Evolutionary conservation across 2,888 invertebrate species (phyloP), one percentile per base, ranked within the genome.

Genomic region (Chouioia cunea): DNA sequence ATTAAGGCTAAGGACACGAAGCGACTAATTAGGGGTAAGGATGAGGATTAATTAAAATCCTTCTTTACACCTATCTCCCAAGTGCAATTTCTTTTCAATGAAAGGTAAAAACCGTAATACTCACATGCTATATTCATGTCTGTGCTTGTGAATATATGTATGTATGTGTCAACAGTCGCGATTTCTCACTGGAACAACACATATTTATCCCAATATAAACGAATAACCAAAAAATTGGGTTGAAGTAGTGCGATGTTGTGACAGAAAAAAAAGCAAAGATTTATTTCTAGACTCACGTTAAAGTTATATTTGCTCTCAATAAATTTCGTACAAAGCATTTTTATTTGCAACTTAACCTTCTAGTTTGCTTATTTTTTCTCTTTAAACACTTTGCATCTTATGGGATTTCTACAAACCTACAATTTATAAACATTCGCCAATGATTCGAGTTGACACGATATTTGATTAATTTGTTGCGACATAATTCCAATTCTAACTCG

Each of bases 41-140:
- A 80, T 79, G 78, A 77, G 81, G 60, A 78, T 82, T 82, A 83
- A 82, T 83, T 82, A 82, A 82, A 83, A 79, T 78, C 77, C 73
- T 76, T 73, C 73, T 72, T 72, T 72, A 59, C n/a, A n/a, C 27
- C 56, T 66, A 10, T 53, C 43, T 10, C 63, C 70, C 22, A 73
- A 66, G 72, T 67, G 69, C 71, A 68, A 72, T 68, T 64, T 68
- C 60, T 62, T 68, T 62, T 57, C 65, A 54, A 50, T 65, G 68
- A 58, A 68, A 48, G 56, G 58, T 59, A 53, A 50, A 44, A 36
- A 36, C 12, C 36, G 36, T 10, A 6, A 8, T 36, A 12, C 10
- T n/a, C n/a, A n/a, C 36, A 36, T 1, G 36, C 36, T 36, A n/a
- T n/a, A n/a, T n/a, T n/a, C n/a, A n/a, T n/a, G n/a, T n/a, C n/a